Evolutionary conservation across 2,113 vertebrate species (phyloP), one percentile per base, ranked within the genome.

Genomic region (Geococcyx californianus): DNA sequence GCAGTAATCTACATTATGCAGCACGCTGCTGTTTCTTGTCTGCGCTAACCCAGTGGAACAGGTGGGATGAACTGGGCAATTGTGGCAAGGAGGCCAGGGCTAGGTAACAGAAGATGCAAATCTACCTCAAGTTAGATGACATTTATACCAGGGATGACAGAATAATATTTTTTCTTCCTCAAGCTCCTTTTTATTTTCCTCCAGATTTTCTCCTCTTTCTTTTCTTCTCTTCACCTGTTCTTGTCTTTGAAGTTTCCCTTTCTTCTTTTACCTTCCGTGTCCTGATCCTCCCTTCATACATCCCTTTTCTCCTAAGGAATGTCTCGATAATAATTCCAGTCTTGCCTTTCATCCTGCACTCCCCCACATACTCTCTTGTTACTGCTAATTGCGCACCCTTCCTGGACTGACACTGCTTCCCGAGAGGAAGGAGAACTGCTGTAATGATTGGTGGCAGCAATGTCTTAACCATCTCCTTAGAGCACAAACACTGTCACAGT

Each of bases 401-500:
- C 93, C 92, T 73, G 92, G 90, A 62, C 95, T 95, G 96, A 94
- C 95, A 92, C 90, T n/a, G 69, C 73, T 93, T 95, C 96, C 94
- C 86, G 0, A 92, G 95, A 92, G 93, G 76, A 96, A 89, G 90
- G 67, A 87, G 90, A 88, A 21, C 88, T 90, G 92, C 85, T 0
- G 17, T 95, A 96, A 95, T 95, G 95, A 96, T 89, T 87, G 95
- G 95, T 96, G 95, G 96, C 96, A 97, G 90, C 90, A 60, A 89
- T 90, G 95, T 95, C 96, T 96, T 92, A 94, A 96, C 96, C 94
- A 94, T 89, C 95, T 93, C 94, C 88, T 94, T 91, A 90, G 88
- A 93, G 92, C 90, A 79, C 88, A 96, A 96, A 93, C 88, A 91
- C 93, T 96, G 96, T 96, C 96, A 96, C 85, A 62, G 60, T 95